Conservation (phyloP, 2,888 invertebrate genomes). For the Cryptops parisi region DNA sequence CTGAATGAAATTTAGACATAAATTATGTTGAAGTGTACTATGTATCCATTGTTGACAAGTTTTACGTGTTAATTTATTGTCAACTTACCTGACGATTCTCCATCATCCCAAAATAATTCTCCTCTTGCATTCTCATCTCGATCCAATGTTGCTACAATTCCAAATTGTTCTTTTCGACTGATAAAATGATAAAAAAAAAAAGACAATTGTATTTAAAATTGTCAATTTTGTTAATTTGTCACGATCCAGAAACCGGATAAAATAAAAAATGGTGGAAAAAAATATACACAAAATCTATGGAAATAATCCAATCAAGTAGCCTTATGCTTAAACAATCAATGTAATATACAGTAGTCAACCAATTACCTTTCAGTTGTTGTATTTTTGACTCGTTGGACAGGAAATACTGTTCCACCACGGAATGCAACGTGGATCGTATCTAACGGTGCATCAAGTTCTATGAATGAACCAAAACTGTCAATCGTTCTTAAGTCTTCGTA, state of each 20-base stretch:
- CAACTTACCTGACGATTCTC: conserved; percentile 44
- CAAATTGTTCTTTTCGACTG: conserved; percentile 46
- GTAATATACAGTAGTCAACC: background rate
- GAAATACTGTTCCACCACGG: conserved; percentile 56
- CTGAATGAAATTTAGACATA: background rate
- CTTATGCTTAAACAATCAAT: no score
- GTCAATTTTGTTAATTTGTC: no score
- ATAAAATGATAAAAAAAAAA: no score
- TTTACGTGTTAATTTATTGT: background rate
- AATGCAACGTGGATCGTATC: conserved; percentile 48
- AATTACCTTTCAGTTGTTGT: conserved; percentile 45
- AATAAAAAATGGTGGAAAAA: no score
- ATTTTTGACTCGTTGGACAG: conserved; percentile 45
- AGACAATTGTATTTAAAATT: background rate
- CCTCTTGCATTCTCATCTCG: conserved; percentile 41
- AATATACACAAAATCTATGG: no score
- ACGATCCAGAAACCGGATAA: no score
- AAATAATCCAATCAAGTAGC: no score
- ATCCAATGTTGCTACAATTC: conserved; percentile 48
- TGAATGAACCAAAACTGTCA: conserved; percentile 12
- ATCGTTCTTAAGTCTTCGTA: conserved; percentile 4
- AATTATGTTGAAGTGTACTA: no score
- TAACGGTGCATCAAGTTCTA: conserved; percentile 41
- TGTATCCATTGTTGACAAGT: no score
- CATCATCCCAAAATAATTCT: conserved; percentile 67